These are phyloP conservation scores for Capitella teleta DNA, from an alignment of 1,140 invertebrate genomes.

Conservation along the genomic window DNA sequence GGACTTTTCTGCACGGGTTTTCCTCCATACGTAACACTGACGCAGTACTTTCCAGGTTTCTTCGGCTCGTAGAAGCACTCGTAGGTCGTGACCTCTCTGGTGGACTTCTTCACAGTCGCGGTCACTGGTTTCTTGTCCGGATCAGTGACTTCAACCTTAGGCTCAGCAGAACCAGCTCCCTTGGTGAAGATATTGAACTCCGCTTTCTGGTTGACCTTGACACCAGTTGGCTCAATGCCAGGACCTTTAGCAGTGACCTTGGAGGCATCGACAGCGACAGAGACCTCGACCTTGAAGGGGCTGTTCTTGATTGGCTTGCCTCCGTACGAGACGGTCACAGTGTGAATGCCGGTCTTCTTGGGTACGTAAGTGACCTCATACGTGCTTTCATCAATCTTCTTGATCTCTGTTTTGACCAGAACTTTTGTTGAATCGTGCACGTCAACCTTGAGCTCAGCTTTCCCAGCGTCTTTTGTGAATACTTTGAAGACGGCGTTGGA, in stretches of 20 bases:
- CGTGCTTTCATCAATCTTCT: slow-evolving; percentile 23
- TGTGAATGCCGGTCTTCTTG: slow-evolving; percentile 74
- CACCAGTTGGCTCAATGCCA: slow-evolving; percentile 52
- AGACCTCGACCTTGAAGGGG: slow-evolving; percentile 22
- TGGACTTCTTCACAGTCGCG: too few relatives aligned
- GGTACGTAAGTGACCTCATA: slow-evolving; percentile 67
- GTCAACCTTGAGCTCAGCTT: slow-evolving; percentile 64
- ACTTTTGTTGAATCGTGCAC: slow-evolving; percentile 40
- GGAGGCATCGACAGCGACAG: slow-evolving; percentile 23
- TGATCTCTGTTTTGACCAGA: slow-evolving; percentile 22
- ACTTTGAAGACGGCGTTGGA: slow-evolving; percentile 82
- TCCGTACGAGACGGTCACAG: slow-evolving; percentile 77
- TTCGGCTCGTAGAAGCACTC: slow-evolving; percentile 51
- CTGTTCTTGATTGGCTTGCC: slow-evolving; percentile 42
- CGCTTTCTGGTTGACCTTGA: too few relatives aligned
- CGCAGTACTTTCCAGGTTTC: slow-evolving; percentile 84
- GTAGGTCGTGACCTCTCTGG: too few relatives aligned
- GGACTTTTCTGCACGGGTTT: slow-evolving; percentile 39
- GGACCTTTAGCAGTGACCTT: slow-evolving; percentile 54
- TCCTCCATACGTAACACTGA: slow-evolving; percentile 75
- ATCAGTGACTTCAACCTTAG: slow-evolving; percentile 55
- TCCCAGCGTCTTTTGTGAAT: slow-evolving; percentile 72
- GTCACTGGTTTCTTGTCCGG: too few relatives aligned
- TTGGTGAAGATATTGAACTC: too few relatives aligned
- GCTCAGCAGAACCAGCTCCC: slow-evolving; percentile 60